A percentile compares a stretch with the other conserved stretches of the same genome.
Conservation (phyloP, 2,888 invertebrate species). For the Entomobrya proxima region DNA sequence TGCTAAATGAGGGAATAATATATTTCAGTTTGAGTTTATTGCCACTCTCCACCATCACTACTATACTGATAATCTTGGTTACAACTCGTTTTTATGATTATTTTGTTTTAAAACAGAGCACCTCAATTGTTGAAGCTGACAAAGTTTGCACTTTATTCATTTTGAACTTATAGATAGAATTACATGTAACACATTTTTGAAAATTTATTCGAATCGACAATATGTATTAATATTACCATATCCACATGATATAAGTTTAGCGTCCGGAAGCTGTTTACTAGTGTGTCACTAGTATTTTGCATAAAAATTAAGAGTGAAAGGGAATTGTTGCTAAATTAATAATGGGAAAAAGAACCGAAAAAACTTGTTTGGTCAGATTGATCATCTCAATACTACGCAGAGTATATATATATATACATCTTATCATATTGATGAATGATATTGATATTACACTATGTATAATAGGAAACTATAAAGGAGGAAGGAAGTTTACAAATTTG, state of each 20-base stretch:
- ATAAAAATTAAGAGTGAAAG: constrained; percentile 60
- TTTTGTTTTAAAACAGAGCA: no score
- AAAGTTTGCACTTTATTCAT: background rate
- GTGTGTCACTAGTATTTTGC: constrained; percentile 9
- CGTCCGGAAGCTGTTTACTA: constrained; percentile 12
- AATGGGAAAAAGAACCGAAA: constrained; percentile 61
- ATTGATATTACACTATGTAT: background rate
- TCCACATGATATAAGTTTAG: background rate
- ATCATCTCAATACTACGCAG: constrained; percentile 23
- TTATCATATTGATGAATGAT: constrained; percentile 38
- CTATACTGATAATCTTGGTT: constrained; percentile 17
- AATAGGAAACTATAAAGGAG: constrained; percentile 42
- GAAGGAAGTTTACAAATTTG: constrained; percentile 61
- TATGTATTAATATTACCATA: no score
- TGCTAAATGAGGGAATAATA: background rate
- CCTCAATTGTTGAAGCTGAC: no score
- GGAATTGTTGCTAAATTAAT: constrained; percentile 57
- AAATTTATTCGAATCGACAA: background rate
- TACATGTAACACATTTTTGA: constrained; percentile 16
- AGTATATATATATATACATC: background rate
- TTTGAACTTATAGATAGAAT: constrained; percentile 32
- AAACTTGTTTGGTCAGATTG: constrained; percentile 67
- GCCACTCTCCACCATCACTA: no score
- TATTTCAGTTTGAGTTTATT: background rate
- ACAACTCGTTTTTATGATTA: constrained; percentile 29